phyloP scores from a whole-genome alignment of 2,888 invertebrate genomes.

The Aspidiotus rigidus region DNA sequence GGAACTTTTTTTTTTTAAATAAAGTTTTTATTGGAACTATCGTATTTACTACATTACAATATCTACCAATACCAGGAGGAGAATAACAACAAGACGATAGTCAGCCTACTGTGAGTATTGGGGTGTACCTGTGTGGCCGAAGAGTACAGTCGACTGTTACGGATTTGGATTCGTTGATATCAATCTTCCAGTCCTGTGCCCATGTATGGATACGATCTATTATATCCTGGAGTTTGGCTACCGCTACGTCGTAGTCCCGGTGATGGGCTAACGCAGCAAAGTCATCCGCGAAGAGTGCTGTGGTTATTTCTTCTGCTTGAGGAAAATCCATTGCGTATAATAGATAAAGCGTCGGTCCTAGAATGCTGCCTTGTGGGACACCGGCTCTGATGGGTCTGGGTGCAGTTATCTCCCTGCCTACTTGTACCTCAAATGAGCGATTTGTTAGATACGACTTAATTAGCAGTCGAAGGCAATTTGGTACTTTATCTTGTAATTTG shows the following conservation, averaged over 20 bases:
- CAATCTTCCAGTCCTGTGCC: not conserved
- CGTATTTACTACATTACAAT: too few species aligned
- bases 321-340: constrained; percentile 1
- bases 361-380: constrained; percentile 2
- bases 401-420: too few species aligned
- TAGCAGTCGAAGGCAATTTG: not conserved
- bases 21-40: too few species aligned
- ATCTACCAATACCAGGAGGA: too few species aligned
- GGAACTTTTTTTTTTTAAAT: too few species aligned
- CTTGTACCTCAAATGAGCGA: not conserved
- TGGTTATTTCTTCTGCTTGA: not conserved
- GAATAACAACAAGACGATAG: too few species aligned
- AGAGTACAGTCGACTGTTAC: not conserved
- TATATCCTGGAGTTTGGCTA: not conserved
- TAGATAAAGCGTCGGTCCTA: not conserved
- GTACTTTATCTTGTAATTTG: not conserved
- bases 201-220: not conserved
- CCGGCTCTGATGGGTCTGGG: not conserved
- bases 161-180: not conserved
- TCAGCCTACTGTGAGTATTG: not conserved
- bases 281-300: constrained; percentile 3
- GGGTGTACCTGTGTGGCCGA: not conserved
- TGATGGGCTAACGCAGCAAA: not conserved
- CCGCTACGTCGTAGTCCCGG: not conserved
- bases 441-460: not conserved